A percentile compares a stretch with the other conserved stretches of the same genome.
Evolutionary conservation across 2,888 invertebrate genomes (phyloP).

Genomic region (Diaphora mendica): DNA sequence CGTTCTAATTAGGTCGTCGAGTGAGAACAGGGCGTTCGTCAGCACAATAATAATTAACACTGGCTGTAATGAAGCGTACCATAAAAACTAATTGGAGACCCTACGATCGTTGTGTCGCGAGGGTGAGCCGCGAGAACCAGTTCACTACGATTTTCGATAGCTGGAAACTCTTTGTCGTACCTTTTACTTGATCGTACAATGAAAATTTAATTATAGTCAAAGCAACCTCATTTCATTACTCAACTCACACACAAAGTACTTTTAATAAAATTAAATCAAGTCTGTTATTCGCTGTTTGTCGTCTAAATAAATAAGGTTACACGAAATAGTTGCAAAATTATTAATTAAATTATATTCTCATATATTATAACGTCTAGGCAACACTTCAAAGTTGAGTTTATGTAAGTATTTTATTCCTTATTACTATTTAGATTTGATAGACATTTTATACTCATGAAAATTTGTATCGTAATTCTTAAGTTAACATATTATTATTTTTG

Average conservation of each 20-base stretch:
- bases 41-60: constrained; percentile 86
- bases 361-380: not conserved
- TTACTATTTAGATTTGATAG: not conserved
- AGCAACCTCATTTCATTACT: constrained; percentile 23
- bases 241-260: constrained; percentile 16
- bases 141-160: constrained; percentile 61
- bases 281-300: constrained; percentile 23
- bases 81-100: constrained; percentile 85
- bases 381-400: not conserved
- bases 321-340: not conserved
- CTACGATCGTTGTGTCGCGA: constrained; percentile 71
- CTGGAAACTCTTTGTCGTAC: constrained; percentile 58
- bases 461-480: not conserved
- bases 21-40: constrained; percentile 83
- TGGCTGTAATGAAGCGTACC: constrained; percentile 83
- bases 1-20: constrained; percentile 85
- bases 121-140: constrained; percentile 61
- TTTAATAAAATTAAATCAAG: constrained; percentile 32
- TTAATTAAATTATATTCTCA: constrained; percentile 5
- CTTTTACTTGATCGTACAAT: constrained; percentile 29
- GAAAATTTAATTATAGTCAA: constrained; percentile 41
- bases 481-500: not conserved
- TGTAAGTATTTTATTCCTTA: too few species aligned
- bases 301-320: constrained; percentile 10
- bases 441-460: not conserved